phyloP scores from a whole-genome alignment of 2,797 vertebrate genomes.

The Naso thynnoides region DNA sequence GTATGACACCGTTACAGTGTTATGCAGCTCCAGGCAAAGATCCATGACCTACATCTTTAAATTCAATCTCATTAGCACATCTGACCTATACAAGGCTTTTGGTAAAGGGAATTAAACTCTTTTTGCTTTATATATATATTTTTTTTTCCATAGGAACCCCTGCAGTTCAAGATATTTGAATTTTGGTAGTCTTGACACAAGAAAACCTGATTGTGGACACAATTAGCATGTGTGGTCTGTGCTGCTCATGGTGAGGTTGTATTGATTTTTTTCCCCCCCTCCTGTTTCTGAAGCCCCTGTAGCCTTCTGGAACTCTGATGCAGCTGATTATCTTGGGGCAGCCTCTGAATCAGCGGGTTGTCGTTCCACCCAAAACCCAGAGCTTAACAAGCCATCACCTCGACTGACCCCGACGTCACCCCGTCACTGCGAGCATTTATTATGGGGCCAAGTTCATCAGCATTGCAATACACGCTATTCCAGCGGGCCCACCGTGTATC shows the following conservation, averaged over 20 bases:
- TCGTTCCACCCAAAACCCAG: constrained; percentile 29
- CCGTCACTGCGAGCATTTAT: constrained; percentile 46
- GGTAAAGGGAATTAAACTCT: constrained; percentile 31
- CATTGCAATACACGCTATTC: constrained; percentile 38
- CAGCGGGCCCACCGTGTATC: constrained; percentile 43
- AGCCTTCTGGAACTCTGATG: constrained; percentile 45
- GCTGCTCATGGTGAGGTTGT: constrained; percentile 30
- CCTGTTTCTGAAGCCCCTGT: constrained; percentile 33
- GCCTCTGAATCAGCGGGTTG: constrained; percentile 59
- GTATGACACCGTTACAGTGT: constrained; percentile 5
- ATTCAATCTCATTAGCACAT: constrained; percentile 63
- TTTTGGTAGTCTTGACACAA: constrained; percentile 24
- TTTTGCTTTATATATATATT: constrained; percentile 21
- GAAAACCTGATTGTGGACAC: constrained; percentile 26
- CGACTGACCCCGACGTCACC: constrained; percentile 62
- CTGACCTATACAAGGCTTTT: constrained; percentile 18
- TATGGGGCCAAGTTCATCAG: constrained; percentile 30
- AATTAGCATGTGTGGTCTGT: constrained; percentile 53
- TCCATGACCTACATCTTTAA: constrained; percentile 32
- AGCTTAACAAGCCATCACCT: constrained; percentile 70
- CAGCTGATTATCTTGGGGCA: constrained; percentile 57
- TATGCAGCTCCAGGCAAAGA: constrained; percentile 32
- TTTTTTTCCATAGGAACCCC: constrained; percentile 7
- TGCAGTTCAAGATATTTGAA: constrained; percentile 8
- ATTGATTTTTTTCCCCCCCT: constrained; percentile 49